Percentiles rank a stretch among this genome's conserved stretches.
These are phyloP conservation scores for Cichladusa arquata DNA, from an alignment of 2,113 vertebrate genomes.

Conservation along the genomic window DNA sequence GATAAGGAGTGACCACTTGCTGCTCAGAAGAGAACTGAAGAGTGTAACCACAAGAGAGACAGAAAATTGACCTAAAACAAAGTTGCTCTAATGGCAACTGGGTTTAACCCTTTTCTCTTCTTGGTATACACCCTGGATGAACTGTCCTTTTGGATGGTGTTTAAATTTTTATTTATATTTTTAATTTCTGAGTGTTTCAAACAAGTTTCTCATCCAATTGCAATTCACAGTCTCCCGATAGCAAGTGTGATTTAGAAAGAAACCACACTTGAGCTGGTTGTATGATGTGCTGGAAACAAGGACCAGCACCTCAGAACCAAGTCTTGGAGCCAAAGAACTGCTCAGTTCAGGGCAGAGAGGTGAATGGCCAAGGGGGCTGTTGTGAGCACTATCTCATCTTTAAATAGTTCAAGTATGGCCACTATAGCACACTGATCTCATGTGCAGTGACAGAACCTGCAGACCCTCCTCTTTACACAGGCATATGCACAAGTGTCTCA, in stretches of 20 bases:
- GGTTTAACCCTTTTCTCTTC: background rate
- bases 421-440: background rate
- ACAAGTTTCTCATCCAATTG: background rate
- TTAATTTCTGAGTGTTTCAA: background rate
- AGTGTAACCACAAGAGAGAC: background rate
- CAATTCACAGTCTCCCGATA: background rate
- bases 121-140: background rate
- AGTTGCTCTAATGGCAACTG: background rate
- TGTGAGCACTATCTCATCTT: background rate
- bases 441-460: background rate
- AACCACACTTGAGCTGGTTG: background rate
- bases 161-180: too few relatives aligned
- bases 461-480: background rate
- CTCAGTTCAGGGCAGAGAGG: background rate
- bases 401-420: background rate
- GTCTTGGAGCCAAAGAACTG: background rate
- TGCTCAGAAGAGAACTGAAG: background rate
- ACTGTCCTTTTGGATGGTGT: background rate
- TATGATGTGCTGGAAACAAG: background rate
- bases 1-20: background rate
- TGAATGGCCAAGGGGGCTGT: background rate
- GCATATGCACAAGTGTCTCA: background rate
- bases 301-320: background rate
- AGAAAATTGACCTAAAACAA: background rate
- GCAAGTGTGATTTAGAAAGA: background rate